These are phyloP conservation scores for Psilopsiagon aymara DNA, from an alignment of 2,113 vertebrate genomes.

Conservation along the genomic window DNA sequence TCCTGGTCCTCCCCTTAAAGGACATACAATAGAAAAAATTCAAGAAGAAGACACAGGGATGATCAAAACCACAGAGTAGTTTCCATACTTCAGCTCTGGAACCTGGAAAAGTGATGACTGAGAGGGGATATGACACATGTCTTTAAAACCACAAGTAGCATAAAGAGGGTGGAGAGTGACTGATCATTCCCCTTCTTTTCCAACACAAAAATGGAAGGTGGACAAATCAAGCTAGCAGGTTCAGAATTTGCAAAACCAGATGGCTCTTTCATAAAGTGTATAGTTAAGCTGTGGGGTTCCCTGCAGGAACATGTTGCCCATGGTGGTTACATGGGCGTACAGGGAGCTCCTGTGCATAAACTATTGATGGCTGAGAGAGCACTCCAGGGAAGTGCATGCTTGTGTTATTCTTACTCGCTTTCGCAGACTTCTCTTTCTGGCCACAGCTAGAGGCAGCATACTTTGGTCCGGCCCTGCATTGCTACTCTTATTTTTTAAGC, in stretches of 20 bases:
- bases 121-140: neutral
- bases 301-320: neutral
- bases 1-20: neutral
- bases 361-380: neutral
- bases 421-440: neutral
- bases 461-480: neutral
- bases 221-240: neutral
- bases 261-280: neutral
- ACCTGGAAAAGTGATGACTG: neutral
- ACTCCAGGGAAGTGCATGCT: neutral
- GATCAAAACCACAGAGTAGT: neutral
- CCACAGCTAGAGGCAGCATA: neutral
- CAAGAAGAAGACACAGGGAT: neutral
- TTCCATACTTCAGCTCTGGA: neutral
- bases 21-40: neutral
- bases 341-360: neutral
- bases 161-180: neutral
- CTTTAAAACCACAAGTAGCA: neutral
- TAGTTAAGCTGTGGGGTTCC: slow-evolving; percentile 38
- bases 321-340: neutral
- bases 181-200: neutral
- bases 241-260: slow-evolving; percentile 35
- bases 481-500: neutral
- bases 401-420: neutral
- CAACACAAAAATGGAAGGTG: neutral